These are phyloP conservation scores for Drosophila tsacasi DNA, from an alignment of 1,140 invertebrate genomes.

Conservation along the genomic window DNA sequence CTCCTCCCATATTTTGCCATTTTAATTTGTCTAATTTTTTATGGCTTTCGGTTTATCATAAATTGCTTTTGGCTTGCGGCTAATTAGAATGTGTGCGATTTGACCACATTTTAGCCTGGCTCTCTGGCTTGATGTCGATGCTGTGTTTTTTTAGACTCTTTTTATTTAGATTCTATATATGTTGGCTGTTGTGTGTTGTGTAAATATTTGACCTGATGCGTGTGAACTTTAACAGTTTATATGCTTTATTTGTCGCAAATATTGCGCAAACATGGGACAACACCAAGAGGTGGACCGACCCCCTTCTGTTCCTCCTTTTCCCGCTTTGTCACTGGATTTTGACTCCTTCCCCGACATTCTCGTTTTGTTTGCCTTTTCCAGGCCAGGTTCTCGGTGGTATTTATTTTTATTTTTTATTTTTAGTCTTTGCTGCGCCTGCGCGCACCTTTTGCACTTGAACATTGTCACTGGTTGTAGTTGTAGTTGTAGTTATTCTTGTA, in stretches of 20 bases:
- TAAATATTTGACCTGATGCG: constrained; percentile 83
- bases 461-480: constrained; percentile 50
- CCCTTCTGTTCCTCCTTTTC: not conserved
- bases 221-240: constrained; percentile 84
- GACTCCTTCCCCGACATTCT: constrained; percentile 25
- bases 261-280: constrained; percentile 75
- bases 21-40: constrained; percentile 50
- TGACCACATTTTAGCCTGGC: constrained; percentile 48
- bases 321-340: not conserved
- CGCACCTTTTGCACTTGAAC: constrained; percentile 79
- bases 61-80: constrained; percentile 62
- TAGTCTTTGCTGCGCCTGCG: constrained; percentile 70
- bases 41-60: constrained; percentile 54
- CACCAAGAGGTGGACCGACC: constrained; percentile 10
- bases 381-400: constrained; percentile 24
- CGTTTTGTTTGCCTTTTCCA: constrained; percentile 63
- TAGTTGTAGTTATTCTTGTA: constrained; percentile 33
- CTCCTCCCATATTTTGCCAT: constrained; percentile 32
- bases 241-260: constrained; percentile 84
- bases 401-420: constrained; percentile 12
- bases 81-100: constrained; percentile 58
- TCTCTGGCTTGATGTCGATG: not conserved
- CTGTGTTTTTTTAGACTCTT: constrained; percentile 22
- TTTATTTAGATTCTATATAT: constrained; percentile 20
- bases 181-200: constrained; percentile 50